Evolutionary conservation across 2,888 invertebrate genomes (phyloP).

Genomic region (Drosophila limbata): DNA sequence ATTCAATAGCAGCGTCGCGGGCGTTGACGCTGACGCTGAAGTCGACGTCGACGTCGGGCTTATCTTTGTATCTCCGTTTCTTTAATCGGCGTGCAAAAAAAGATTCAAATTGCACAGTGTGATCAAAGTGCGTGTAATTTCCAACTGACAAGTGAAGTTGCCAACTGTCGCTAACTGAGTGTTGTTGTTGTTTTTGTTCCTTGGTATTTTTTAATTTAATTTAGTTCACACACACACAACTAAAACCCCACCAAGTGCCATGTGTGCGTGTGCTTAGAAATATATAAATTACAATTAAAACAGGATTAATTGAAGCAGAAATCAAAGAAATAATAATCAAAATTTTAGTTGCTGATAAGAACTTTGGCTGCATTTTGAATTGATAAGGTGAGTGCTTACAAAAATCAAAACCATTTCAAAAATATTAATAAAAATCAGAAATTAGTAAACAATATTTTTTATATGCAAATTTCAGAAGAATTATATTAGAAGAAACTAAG

Average conservation of each 20-base stretch:
- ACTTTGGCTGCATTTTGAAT: constrained; percentile 3
- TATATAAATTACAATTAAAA: constrained; percentile 34
- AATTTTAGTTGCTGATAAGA: background rate
- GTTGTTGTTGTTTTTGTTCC: constrained; percentile 15
- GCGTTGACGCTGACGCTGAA: constrained; percentile 14
- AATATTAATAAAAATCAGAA: background rate
- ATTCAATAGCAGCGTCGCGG: constrained; percentile 38
- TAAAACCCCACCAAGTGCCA: constrained; percentile 3
- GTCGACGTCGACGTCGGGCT: constrained; percentile 15
- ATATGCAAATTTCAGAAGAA: too few relatives aligned
- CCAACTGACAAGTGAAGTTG: constrained; percentile 28
- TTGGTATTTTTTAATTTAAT: constrained; percentile 50
- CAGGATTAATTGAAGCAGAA: constrained; percentile 54
- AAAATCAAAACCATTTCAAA: background rate
- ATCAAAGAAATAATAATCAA: constrained; percentile 5
- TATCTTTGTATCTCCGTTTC: background rate
- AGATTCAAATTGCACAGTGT: constrained; percentile 40
- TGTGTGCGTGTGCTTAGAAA: background rate
- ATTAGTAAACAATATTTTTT: background rate
- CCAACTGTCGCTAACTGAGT: background rate
- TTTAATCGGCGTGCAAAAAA: constrained; percentile 20
- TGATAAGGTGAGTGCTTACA: constrained; percentile 34
- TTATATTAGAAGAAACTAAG: too few relatives aligned
- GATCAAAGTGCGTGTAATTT: constrained; percentile 55
- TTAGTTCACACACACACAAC: constrained; percentile 32